phyloP scores from a whole-genome alignment of 2,113 vertebrate genomes.

The Pyrgilauda ruficollis region DNA sequence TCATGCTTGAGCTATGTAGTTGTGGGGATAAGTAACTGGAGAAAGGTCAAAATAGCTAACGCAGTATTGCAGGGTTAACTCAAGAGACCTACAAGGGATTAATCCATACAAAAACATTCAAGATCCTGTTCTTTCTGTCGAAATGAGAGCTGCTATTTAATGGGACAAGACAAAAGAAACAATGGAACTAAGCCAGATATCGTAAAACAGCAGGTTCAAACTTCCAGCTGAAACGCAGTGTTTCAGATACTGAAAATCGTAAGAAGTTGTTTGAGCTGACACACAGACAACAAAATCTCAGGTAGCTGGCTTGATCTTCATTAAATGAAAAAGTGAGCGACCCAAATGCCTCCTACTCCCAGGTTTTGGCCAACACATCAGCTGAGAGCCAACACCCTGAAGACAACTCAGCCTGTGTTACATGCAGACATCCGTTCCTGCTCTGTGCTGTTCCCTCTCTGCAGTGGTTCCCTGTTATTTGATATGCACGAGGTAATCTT shows the following conservation, averaged over 20 bases:
- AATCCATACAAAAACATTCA: not conserved
- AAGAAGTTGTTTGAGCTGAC: not conserved
- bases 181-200: not conserved
- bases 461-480: not conserved
- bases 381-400: not conserved
- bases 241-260: not conserved
- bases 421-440: rapidly evolving
- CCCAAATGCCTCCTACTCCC: not conserved
- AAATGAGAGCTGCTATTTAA: not conserved
- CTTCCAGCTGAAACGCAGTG: not conserved
- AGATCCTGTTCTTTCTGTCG: not conserved
- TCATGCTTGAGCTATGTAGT: not conserved
- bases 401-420: not conserved
- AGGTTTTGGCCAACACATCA: not conserved
- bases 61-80: not conserved
- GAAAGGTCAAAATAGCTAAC: not conserved
- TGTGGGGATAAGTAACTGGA: not conserved
- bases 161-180: not conserved
- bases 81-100: not conserved
- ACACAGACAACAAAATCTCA: not conserved
- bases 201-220: not conserved
- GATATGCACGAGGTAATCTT: not conserved
- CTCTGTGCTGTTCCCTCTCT: rapidly evolving
- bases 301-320: not conserved
- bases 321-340: not conserved